phyloP scores from a whole-genome alignment of 2,113 vertebrate species.

The Rana temporaria region DNA sequence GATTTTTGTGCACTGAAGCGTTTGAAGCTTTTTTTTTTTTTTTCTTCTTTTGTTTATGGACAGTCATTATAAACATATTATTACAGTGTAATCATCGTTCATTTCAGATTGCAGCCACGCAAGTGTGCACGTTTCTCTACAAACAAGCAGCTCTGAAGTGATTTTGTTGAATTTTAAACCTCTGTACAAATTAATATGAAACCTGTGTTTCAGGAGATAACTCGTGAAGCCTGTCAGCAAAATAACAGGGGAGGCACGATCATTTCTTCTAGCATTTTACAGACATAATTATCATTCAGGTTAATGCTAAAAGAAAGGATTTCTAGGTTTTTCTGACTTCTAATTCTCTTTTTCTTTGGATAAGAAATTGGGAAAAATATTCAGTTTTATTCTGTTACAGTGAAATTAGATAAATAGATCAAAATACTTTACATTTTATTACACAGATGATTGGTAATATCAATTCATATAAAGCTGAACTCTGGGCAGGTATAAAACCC shows the following conservation, averaged over 20 bases:
- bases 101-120: constrained; percentile 35
- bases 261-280: constrained; percentile 73
- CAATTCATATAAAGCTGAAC: too few species aligned
- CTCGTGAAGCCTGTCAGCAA: constrained; percentile 69
- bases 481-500: too few species aligned
- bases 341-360: constrained; percentile 59
- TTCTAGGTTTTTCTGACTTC: constrained; percentile 56
- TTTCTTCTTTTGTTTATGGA: constrained; percentile 45
- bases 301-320: constrained; percentile 71
- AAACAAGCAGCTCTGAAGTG: constrained; percentile 30
- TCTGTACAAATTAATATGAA: constrained; percentile 61
- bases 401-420: background rate
- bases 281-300: constrained; percentile 70
- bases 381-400: background rate
- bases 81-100: constrained; percentile 71
- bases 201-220: constrained; percentile 65
- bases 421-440: background rate
- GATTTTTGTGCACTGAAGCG: constrained; percentile 82
- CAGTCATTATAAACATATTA: constrained; percentile 72
- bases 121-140: constrained; percentile 39
- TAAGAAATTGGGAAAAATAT: background rate
- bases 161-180: constrained; percentile 54
- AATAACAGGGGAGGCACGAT: constrained; percentile 71
- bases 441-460: too few species aligned
- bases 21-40: constrained; percentile 16